phyloP scores from a whole-genome alignment of 2,888 invertebrate species.

The Clepsis dumicolana region DNA sequence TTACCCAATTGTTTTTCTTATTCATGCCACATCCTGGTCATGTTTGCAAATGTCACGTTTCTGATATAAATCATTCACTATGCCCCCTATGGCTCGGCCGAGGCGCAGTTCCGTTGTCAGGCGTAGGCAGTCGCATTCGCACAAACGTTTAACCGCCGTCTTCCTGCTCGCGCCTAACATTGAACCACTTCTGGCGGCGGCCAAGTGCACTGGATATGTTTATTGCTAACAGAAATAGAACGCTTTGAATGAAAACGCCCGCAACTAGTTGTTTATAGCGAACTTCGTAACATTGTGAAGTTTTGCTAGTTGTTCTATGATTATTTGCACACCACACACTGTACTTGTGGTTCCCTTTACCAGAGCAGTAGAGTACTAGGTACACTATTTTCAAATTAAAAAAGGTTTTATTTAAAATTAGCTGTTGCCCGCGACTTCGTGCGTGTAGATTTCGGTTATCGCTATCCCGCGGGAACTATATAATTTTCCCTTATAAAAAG shows the following conservation, averaged over 20 bases:
- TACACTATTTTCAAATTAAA: too few relatives aligned
- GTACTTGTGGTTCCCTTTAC: background rate
- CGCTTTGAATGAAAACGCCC: conserved; percentile 54
- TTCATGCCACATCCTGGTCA: conserved; percentile 18
- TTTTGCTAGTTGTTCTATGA: background rate
- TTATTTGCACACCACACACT: background rate
- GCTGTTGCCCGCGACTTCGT: too few relatives aligned
- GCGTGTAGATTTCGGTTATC: too few relatives aligned
- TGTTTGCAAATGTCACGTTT: conserved; percentile 27
- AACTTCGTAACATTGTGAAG: conserved; percentile 27
- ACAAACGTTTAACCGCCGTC: conserved; percentile 75
- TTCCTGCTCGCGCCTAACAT: conserved; percentile 79
- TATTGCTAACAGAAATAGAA: conserved; percentile 73
- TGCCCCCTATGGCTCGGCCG: conserved; percentile 51
- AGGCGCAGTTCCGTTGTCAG: conserved; percentile 55
- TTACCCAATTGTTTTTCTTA: background rate
- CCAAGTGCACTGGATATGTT: conserved; percentile 83
- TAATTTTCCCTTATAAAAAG: too few relatives aligned
- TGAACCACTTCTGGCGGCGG: conserved; percentile 79
- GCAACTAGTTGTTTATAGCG: conserved; percentile 34
- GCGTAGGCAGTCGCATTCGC: conserved; percentile 64
- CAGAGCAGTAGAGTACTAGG: too few relatives aligned
- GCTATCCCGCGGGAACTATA: too few relatives aligned
- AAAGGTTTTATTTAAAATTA: conserved; percentile 30
- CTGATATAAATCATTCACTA: conserved; percentile 33